Evolutionary conservation across 1,140 invertebrate species (phyloP).

Genomic region (Ectropis grisescens): DNA sequence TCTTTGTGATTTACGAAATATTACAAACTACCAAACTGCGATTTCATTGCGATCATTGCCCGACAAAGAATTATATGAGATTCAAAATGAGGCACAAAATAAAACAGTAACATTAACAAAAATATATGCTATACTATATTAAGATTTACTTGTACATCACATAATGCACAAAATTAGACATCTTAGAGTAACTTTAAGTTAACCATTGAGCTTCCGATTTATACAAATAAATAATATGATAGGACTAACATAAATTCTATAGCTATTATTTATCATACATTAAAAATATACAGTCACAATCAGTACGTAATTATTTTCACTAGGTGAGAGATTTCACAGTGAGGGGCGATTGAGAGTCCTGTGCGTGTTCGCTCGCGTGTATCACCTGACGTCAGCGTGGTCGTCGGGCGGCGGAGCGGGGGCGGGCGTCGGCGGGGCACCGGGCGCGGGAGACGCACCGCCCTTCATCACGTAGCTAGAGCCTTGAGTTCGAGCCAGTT

Average conservation of each 20-base stretch:
- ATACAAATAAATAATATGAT: slow-evolving; percentile 65
- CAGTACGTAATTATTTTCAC: slow-evolving; percentile 20
- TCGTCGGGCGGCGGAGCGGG: slow-evolving; percentile 74
- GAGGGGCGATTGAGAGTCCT: slow-evolving; percentile 16
- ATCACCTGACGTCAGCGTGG: slow-evolving; percentile 91
- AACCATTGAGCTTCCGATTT: slow-evolving; percentile 65
- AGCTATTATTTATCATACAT: too few species aligned
- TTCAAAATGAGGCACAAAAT: slow-evolving; percentile 59
- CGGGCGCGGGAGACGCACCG: slow-evolving; percentile 14
- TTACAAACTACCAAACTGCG: too few species aligned
- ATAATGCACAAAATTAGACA: slow-evolving; percentile 42
- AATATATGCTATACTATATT: slow-evolving; percentile 31
- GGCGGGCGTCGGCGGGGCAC: slow-evolving; percentile 20
- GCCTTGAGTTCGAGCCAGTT: slow-evolving; percentile 83
- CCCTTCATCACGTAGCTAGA: slow-evolving; percentile 74
- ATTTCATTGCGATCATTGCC: too few species aligned
- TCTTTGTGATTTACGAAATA: too few species aligned
- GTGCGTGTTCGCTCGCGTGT: slow-evolving; percentile 46
- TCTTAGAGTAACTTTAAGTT: slow-evolving; percentile 59
- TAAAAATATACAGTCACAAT: slow-evolving; percentile 36
- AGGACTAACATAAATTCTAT: slow-evolving; percentile 27
- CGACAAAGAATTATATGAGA: too few species aligned
- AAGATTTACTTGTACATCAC: slow-evolving; percentile 47
- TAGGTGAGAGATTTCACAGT: slow-evolving; percentile 28
- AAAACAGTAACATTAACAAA: slow-evolving; percentile 54